A percentile compares a stretch with the other conserved stretches of the same genome.
Conservation (phyloP, 1,140 invertebrate species). For the Steinernema feltiae region DNA sequence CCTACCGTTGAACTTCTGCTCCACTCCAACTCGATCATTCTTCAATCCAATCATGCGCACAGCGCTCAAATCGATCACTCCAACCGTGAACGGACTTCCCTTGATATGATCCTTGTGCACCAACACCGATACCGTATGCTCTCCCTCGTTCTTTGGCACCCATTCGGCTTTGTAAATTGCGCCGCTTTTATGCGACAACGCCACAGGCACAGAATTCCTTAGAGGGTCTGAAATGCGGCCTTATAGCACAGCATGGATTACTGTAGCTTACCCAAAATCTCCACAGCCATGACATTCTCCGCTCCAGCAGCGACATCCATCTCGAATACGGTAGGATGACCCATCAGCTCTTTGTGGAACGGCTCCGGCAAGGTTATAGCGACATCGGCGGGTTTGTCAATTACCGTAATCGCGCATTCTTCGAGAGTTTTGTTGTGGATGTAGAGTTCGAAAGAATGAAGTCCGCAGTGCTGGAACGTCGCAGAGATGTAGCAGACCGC, state of each 20-base stretch:
- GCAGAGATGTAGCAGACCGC: not conserved
- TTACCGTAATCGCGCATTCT: not conserved
- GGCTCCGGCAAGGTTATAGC: not conserved
- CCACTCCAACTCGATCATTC: slow-evolving; percentile 50
- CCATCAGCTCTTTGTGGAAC: slow-evolving; percentile 41
- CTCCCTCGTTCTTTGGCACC: slow-evolving; percentile 62
- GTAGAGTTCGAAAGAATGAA: not conserved
- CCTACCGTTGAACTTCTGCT: slow-evolving; percentile 53
- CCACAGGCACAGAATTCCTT: not conserved
- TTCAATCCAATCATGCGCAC: slow-evolving; percentile 54
- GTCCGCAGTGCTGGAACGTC: slow-evolving; percentile 2
- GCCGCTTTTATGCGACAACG: slow-evolving; percentile 32
- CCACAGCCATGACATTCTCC: slow-evolving; percentile 38
- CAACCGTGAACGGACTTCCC: slow-evolving; percentile 82
- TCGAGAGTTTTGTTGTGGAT: not conserved
- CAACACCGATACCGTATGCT: slow-evolving; percentile 74
- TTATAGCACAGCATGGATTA: too few species aligned
- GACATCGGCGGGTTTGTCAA: not conserved
- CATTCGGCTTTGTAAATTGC: slow-evolving; percentile 24
- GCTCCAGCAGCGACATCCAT: slow-evolving; percentile 36
- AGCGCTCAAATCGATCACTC: slow-evolving; percentile 69
- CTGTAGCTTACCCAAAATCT: too few species aligned
- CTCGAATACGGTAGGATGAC: slow-evolving; percentile 42
- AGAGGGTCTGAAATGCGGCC: too few species aligned
- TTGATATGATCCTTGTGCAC: slow-evolving; percentile 75